A percentile compares a stretch with the other conserved stretches of the same genome.
phyloP scores from a whole-genome alignment of 2,113 vertebrate genomes.

The Oenanthe oenanthe region DNA sequence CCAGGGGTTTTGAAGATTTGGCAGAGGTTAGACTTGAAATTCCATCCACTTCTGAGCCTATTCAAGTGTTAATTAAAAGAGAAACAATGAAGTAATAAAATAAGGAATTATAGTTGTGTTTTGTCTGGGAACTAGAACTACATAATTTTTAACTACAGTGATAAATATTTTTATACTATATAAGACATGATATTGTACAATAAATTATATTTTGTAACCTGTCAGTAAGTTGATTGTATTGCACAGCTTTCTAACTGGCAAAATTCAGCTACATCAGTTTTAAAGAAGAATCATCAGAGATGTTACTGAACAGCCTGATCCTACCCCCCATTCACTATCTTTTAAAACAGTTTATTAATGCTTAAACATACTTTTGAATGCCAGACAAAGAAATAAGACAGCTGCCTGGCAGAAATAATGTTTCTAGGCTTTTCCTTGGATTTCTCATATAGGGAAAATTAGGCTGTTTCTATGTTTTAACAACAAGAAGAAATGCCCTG shows the following conservation, averaged over 20 bases:
- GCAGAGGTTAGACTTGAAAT: constrained; percentile 32
- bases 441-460: not conserved
- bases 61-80: not conserved
- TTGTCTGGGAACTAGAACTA: constrained; percentile 1
- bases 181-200: not conserved
- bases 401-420: not conserved
- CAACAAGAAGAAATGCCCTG: not conserved
- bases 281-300: not conserved
- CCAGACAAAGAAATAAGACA: not conserved
- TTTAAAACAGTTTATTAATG: not conserved
- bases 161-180: not conserved
- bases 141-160: not conserved
- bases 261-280: not conserved
- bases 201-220: not conserved
- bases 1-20: not conserved
- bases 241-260: not conserved
- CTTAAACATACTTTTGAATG: not conserved
- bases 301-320: not conserved
- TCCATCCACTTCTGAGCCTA: not conserved
- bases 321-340: not conserved
- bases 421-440: not conserved
- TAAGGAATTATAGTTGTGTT: not conserved
- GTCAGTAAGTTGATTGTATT: not conserved
- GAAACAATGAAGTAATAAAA: not conserved
- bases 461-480: not conserved